Base-by-base conservation (phyloP, 2,888 invertebrate genomes). In the Cantharis rustica region DNA sequence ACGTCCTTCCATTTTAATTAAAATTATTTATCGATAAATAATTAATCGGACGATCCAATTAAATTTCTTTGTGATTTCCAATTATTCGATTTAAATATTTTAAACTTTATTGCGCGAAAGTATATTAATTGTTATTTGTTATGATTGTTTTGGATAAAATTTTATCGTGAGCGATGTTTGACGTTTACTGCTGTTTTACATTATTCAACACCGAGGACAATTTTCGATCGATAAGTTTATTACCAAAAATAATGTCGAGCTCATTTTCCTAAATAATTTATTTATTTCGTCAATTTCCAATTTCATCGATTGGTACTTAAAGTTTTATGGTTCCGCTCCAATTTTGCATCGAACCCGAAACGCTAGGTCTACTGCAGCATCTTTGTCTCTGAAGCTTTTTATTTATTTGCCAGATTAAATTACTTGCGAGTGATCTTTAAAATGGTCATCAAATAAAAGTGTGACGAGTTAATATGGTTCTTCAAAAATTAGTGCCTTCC, bases 401-500 rank as follows among this genome's bases (percentile, higher is more conserved):
- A 47, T 47, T 47, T 47, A 47, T 47, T 27, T 47, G 47, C 47
- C 23, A 23, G 68, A 17, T 68, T 11, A 68, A 15, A 26, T 20
- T 16, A 13, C 15, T 68, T 26, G 26, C 10, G 61, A 69, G 69
- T 69, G 17, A 27, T 47, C n/a, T 17, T 47, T 31, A 31, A 17
- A 23, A 61, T 26, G 26, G 63, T 26, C 23, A 16, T 26, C 31
- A 72, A 72, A 61, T 71, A 73, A 76, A 71, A 70, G 75, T 78
- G 78, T 70, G 75, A 31, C 77, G 81, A 75, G 80, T 75, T 83
- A 83, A 81, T 76, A 88, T 88, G 88, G 88, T 88, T 72, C 84
- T 88, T 74, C 87, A 87, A 79, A 87, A 87, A 82, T 84, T 87
- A 80, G 87, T 87, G 26, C 84, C 87, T 47, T 85, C 86, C 16